These are phyloP conservation scores for Metallyticus violacea DNA, from an alignment of 2,888 invertebrate species.

Conservation along the genomic window DNA sequence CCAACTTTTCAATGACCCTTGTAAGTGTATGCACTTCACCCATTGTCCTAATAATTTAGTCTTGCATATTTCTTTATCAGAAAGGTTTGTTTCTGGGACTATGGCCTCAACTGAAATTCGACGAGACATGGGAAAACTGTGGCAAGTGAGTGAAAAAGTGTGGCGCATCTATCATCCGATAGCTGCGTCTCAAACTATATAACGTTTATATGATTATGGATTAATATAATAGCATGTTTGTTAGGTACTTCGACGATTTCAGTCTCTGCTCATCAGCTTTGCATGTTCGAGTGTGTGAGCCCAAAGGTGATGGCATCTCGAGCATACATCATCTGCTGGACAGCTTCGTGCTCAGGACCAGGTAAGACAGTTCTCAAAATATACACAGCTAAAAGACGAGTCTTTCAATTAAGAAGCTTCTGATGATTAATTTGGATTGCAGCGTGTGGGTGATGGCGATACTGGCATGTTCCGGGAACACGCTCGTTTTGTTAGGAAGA, in stretches of 20 bases:
- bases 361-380: conserved; percentile 42
- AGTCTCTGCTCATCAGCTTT: conserved; percentile 55
- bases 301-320: conserved; percentile 60
- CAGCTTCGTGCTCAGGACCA: conserved; percentile 53
- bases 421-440: neutral
- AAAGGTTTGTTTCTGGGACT: too few species aligned
- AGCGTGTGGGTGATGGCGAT: conserved; percentile 62
- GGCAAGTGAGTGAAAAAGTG: too few species aligned
- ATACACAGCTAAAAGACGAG: neutral
- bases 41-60: too few species aligned
- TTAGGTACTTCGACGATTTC: conserved; percentile 58
- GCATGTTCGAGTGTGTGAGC: conserved; percentile 56
- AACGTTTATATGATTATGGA: too few species aligned
- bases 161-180: too few species aligned
- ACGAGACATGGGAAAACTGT: too few species aligned
- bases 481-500: conserved; percentile 55
- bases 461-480: conserved; percentile 57
- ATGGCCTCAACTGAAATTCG: too few species aligned
- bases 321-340: conserved; percentile 57
- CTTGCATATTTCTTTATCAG: too few species aligned
- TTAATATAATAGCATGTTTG: neutral
- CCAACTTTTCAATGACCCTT: too few species aligned
- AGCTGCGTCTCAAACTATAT: too few species aligned
- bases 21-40: too few species aligned
- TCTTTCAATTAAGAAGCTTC: neutral